Conservation (phyloP, 30 jellyfish, hydroid and myxozoan genomes). For the Aurelia coerulea region DNA sequence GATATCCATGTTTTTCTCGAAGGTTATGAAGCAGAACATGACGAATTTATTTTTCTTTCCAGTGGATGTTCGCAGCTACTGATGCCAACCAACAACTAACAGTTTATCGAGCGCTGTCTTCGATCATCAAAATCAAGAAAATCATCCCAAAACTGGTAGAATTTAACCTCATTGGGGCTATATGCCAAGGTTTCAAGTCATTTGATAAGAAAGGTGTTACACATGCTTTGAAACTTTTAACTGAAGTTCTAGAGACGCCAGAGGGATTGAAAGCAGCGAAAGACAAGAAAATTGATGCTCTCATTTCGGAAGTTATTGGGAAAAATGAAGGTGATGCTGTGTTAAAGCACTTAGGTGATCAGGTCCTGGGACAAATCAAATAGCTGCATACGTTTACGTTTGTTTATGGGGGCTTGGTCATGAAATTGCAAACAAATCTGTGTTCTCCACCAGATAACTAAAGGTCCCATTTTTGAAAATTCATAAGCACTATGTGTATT, state of each 20-base stretch:
- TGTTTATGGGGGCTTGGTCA: no score
- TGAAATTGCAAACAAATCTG: no score
- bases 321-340: constrained; percentile 59
- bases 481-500: no score
- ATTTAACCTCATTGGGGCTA: constrained; percentile 57
- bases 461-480: no score
- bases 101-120: constrained; percentile 58
- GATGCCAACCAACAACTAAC: constrained; percentile 67
- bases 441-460: no score
- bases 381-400: not conserved
- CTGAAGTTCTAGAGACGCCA: constrained; percentile 36
- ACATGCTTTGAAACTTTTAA: constrained; percentile 60
- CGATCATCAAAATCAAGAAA: constrained; percentile 46
- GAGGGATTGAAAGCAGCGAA: constrained; percentile 65
- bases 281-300: constrained; percentile 18
- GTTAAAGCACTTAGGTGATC: constrained; percentile 50
- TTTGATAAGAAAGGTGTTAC: constrained; percentile 48
- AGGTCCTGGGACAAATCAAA: constrained; percentile 20
- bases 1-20: no score
- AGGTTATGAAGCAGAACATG: no score
- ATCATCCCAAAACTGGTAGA: constrained; percentile 40
- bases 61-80: constrained; percentile 83
- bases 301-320: constrained; percentile 21
- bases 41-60: not conserved
- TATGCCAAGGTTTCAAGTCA: constrained; percentile 38